Base-by-base conservation (phyloP, 2,113 vertebrate genomes). In the Miniopterus natalensis region DNA sequence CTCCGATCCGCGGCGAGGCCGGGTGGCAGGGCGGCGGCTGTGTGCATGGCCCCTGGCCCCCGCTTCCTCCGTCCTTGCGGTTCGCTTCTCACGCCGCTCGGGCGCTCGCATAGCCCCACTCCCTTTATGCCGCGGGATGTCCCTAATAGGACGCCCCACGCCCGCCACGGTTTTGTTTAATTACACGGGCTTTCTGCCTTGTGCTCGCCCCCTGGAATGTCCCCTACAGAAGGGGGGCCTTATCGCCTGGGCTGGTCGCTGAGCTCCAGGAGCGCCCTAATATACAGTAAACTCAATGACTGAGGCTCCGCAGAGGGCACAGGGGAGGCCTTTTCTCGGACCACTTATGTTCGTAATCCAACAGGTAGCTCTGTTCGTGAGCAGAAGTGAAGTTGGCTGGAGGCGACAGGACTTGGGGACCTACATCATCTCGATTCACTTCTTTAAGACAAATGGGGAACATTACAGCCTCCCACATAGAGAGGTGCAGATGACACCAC, bases 401-500 rank as follows among this genome's bases (percentile, higher is more conserved):
- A 81, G 29, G 8, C 40, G 7, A 40, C 20, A 11, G 45, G 27
- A 70, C 45, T 81, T 57, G 61, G 13, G 6, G 36, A 53, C 11
- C 15, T 21, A 25, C 1, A 57, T 10, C 4, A 55, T 47, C 45
- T 75, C 86, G 51, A 45, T 59, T 36, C 42, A 7, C 8, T 59
- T 59, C n/a, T 49, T 80, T 55, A 40, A 81, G 20, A 6, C 2
- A 21, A 73, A 45, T 2, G 11, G 14, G 12, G 7, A 45, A 0
- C 6, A 14, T 45, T 13, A 9, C 8, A 18, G 47, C 8, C 31
- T 55, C 5, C 61, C 10, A 3, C 8, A 6, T 0, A 18, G 6
- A 36, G 47, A 65, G 17, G 15, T 47, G 14, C 47, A 57, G 6
- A 23, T 42, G 9, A 29, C 15, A 36, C 11, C 8, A 9, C 7